phyloP scores from a whole-genome alignment of 2,888 invertebrate genomes.

The Acanthopleura granulata region DNA sequence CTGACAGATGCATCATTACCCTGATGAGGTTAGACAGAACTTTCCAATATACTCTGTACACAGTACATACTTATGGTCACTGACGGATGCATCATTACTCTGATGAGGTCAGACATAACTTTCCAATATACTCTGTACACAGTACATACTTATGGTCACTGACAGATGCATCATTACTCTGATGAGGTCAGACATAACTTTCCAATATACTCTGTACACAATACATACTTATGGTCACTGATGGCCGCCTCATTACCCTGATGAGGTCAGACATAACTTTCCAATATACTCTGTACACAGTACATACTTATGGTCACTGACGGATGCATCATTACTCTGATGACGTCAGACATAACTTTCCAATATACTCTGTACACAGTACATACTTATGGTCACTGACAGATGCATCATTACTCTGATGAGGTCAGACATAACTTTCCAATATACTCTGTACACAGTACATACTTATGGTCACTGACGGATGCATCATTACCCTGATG shows the following conservation, averaged over 20 bases:
- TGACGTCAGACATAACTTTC: no score
- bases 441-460: neutral
- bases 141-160: conserved; percentile 61
- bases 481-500: conserved; percentile 66
- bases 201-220: no score
- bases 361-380: no score
- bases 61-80: conserved; percentile 61
- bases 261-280: no score
- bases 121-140: no score
- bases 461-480: conserved; percentile 63
- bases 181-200: no score
- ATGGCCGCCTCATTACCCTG: conserved; percentile 64
- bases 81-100: conserved; percentile 62
- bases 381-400: conserved; percentile 63
- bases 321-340: conserved; percentile 63
- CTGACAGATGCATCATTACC: conserved; percentile 62
- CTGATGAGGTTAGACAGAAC: no score
- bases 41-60: no score
- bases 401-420: conserved; percentile 65
- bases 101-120: no score
- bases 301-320: conserved; percentile 63
- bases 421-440: no score
- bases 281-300: no score
- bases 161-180: conserved; percentile 63
- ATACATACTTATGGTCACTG: conserved; percentile 61